phyloP scores from a whole-genome alignment of 1,140 invertebrate genomes.

The Portunus trituberculatus region DNA sequence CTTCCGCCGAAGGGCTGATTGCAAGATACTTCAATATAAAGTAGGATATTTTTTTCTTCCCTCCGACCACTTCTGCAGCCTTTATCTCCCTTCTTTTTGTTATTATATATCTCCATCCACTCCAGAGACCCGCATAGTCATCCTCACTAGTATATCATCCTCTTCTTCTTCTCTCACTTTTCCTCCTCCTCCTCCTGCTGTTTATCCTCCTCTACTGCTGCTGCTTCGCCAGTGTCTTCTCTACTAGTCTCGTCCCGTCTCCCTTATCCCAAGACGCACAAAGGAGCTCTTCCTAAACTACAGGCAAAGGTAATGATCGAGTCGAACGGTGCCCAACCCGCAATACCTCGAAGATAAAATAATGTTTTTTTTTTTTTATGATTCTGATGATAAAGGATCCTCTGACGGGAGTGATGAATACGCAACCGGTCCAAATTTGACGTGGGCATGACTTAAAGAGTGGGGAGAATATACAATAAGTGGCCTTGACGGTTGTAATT shows the following conservation, averaged over 20 bases:
- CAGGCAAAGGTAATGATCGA: neutral
- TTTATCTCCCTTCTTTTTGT: neutral
- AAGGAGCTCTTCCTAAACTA: neutral
- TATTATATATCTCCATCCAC: neutral
- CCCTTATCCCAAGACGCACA: neutral
- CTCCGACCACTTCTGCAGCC: too few relatives aligned
- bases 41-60: too few relatives aligned
- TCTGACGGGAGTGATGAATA: constrained; percentile 59
- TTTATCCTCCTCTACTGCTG: neutral
- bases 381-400: constrained; percentile 43
- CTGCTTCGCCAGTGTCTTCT: neutral
- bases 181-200: neutral
- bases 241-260: neutral
- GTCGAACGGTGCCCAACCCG: neutral
- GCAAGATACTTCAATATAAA: too few relatives aligned
- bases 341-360: constrained; percentile 56
- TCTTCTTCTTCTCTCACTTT: too few relatives aligned
- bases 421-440: constrained; percentile 59
- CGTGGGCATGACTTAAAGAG: constrained; percentile 65
- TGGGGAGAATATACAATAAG: constrained; percentile 64
- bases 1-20: too few relatives aligned
- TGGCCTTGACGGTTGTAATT: constrained; percentile 42
- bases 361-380: constrained; percentile 32
- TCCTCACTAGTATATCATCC: too few relatives aligned
- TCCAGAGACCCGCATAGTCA: too few relatives aligned